A percentile compares a stretch with the other conserved stretches of the same genome.
phyloP scores from a whole-genome alignment of 2,113 vertebrate genomes.

The Sinocyclocheilus grahami region DNA sequence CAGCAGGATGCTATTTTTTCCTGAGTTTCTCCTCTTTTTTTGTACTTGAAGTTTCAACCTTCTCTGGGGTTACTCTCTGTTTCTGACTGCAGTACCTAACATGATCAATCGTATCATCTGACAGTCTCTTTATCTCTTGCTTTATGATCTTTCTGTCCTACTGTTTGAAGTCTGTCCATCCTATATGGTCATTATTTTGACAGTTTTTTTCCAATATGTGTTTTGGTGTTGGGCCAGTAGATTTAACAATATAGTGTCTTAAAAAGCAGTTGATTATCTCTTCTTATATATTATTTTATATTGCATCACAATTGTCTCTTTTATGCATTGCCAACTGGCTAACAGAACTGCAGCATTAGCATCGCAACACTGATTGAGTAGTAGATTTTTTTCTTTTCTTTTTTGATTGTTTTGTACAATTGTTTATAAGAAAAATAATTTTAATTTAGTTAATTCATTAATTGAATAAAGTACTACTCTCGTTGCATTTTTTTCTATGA shows the following conservation, averaged over 20 bases:
- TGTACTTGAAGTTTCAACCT: conserved; percentile 33
- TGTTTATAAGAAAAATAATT: background rate
- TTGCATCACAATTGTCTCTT: background rate
- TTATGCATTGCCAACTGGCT: background rate
- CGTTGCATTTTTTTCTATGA: background rate
- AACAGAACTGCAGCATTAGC: background rate
- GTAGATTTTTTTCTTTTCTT: background rate
- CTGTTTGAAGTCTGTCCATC: conserved; percentile 22
- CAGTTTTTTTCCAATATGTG: background rate
- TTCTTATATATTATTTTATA: background rate
- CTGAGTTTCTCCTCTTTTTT: conserved; percentile 14
- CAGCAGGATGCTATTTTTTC: conserved; percentile 2
- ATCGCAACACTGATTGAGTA: background rate
- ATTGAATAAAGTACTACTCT: background rate
- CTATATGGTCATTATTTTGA: background rate
- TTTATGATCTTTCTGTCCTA: background rate
- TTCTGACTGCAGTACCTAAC: background rate
- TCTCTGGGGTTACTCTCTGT: background rate
- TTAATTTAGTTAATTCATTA: background rate
- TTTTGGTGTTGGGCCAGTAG: background rate
- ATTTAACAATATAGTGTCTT: background rate
- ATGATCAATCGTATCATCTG: conserved; percentile 15
- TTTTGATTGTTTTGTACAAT: background rate
- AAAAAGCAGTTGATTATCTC: background rate
- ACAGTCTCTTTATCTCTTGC: background rate